Conservation (phyloP, 37 sponge, comb jelly and placozoan species). For the Spongilla lacustris region DNA sequence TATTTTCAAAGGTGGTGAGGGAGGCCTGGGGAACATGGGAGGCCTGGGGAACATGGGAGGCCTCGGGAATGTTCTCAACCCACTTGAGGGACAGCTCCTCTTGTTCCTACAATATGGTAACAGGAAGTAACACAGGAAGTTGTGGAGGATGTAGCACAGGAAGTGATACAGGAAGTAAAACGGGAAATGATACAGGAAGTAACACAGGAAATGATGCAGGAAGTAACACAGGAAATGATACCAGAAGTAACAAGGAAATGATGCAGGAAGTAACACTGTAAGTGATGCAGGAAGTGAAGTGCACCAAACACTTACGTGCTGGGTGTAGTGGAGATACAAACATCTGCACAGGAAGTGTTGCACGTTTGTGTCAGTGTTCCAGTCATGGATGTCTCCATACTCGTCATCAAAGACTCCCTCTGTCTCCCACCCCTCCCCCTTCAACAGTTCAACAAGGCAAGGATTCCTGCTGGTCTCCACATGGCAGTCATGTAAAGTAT, state of each 20-base stretch:
- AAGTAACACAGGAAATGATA: background rate
- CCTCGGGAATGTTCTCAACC: conserved; percentile 5
- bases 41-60: background rate
- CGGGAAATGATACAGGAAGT: background rate
- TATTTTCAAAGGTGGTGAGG: background rate
- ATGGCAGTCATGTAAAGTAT: background rate
- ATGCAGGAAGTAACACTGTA: no score
- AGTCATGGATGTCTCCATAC: conserved; percentile 73
- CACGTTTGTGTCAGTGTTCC: conserved; percentile 42
- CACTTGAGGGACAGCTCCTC: conserved; percentile 5
- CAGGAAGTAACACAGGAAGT: background rate
- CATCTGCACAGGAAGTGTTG: conserved; percentile 65
- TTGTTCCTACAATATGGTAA: conserved; percentile 16
- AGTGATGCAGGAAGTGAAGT: no score
- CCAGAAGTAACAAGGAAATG: background rate
- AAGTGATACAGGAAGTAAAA: background rate
- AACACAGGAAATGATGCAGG: background rate
- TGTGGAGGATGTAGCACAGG: background rate
- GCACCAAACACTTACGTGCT: conserved; percentile 18
- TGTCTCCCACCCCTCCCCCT: background rate
- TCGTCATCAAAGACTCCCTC: conserved; percentile 64
- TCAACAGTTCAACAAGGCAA: background rate
- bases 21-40: background rate
- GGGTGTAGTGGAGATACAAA: conserved; percentile 74
- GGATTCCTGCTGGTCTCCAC: background rate